A percentile compares a stretch with the other conserved stretches of the same genome.
phyloP scores from a whole-genome alignment of 2,797 vertebrate species.

The Pangasius djambal region DNA sequence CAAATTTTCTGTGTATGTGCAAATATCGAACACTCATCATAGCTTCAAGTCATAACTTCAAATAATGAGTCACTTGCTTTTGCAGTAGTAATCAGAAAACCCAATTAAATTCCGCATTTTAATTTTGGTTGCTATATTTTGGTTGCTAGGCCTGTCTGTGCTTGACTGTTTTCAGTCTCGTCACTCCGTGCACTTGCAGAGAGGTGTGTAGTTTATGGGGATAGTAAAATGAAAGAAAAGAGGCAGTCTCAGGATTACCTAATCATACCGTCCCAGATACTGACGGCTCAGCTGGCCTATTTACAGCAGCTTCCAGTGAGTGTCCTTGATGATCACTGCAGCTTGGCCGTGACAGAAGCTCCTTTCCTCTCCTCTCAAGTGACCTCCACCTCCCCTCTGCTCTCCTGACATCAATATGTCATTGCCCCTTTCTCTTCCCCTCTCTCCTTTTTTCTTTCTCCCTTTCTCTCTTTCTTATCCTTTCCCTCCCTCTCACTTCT shows the following conservation, averaged over 20 bases:
- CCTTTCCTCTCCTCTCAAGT: conserved; percentile 17
- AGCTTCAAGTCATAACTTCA: not conserved
- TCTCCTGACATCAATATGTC: conserved; percentile 44
- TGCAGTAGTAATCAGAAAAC: not conserved
- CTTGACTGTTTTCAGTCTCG: not conserved
- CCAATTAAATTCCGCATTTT: not conserved
- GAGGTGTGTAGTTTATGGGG: conserved; percentile 16
- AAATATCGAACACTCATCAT: not conserved
- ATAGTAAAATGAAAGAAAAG: conserved; percentile 36
- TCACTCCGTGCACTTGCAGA: not conserved
- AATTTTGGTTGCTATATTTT: not conserved
- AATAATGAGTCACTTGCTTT: not conserved
- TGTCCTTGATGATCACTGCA: conserved; percentile 47
- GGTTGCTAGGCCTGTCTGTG: not conserved
- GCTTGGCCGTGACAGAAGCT: conserved; percentile 36
- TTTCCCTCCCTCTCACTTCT: conserved; percentile 17
- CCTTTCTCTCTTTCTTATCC: not conserved
- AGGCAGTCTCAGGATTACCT: conserved; percentile 39
- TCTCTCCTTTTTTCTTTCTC: not conserved
- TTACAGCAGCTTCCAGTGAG: conserved; percentile 42
- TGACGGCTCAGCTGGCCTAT: conserved; percentile 39
- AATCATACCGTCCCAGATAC: conserved; percentile 55
- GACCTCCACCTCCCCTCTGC: conserved; percentile 6
- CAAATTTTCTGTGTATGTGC: not conserved
- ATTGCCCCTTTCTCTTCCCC: not conserved